phyloP scores from a whole-genome alignment of 1,140 invertebrate genomes.

The Zeugodacus cucurbitae region DNA sequence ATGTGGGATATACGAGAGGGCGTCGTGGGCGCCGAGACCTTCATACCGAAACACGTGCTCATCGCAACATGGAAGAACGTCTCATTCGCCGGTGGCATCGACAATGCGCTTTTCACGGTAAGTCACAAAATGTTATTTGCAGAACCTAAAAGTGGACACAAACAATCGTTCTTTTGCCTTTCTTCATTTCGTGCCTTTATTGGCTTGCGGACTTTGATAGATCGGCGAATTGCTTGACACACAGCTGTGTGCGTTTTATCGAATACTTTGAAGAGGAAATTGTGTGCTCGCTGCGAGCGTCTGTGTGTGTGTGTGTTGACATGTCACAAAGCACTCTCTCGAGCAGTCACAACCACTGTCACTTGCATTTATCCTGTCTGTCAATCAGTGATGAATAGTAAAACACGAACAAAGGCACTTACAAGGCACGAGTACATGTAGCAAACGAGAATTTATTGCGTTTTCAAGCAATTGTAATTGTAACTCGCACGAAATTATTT shows the following conservation, averaged over 20 bases:
- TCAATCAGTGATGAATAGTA: background rate
- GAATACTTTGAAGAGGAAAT: background rate
- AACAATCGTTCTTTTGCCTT: no score
- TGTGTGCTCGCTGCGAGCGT: background rate
- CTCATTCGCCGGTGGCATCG: slow-evolving; percentile 89
- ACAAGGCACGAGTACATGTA: background rate
- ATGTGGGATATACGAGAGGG: slow-evolving; percentile 91
- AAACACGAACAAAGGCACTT: background rate
- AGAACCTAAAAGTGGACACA: background rate
- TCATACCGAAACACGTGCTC: slow-evolving; percentile 88
- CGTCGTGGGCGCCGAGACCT: slow-evolving; percentile 90
- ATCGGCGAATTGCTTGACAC: background rate
- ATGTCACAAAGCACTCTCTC: background rate
- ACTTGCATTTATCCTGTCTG: background rate
- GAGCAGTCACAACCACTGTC: background rate
- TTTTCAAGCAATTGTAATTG: background rate
- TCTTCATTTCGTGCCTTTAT: background rate
- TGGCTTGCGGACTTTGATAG: background rate
- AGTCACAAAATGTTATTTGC: slow-evolving; percentile 50
- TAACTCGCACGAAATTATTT: background rate
- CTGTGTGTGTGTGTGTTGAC: background rate
- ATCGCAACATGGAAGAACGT: slow-evolving; percentile 98
- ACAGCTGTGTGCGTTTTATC: background rate
- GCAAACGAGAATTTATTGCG: background rate
- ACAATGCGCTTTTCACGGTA: slow-evolving; percentile 81